A percentile compares a stretch with the other conserved stretches of the same genome.
phyloP scores from a whole-genome alignment of 2,888 invertebrate genomes.

The Seira ritae region DNA sequence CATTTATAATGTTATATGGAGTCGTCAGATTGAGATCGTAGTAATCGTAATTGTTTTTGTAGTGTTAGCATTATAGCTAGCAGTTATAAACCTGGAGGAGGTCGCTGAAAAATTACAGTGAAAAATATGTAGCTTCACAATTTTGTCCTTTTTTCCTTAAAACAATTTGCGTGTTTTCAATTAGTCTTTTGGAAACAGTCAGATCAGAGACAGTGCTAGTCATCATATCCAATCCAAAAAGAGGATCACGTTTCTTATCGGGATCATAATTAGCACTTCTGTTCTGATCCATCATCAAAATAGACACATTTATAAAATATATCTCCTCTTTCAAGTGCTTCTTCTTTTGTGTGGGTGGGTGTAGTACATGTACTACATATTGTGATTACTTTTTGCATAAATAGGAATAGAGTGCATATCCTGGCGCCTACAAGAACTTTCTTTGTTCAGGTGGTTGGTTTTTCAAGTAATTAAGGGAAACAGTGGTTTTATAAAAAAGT shows the following conservation, averaged over 20 bases:
- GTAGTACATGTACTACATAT: background rate
- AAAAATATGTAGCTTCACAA: background rate
- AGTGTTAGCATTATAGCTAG: background rate
- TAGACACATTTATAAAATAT: background rate
- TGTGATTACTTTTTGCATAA: background rate
- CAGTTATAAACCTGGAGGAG: background rate
- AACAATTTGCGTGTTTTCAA: constrained; percentile 36
- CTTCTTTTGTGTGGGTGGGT: background rate
- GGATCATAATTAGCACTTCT: constrained; percentile 46
- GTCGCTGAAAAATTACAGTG: background rate
- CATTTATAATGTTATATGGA: background rate
- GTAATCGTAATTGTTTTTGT: constrained; percentile 15
- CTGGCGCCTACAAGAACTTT: background rate
- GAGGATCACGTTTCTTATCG: background rate
- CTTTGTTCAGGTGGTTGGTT: constrained; percentile 2
- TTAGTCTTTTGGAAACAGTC: constrained; percentile 52
- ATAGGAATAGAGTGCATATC: background rate
- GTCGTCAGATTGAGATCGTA: background rate
- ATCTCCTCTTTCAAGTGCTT: background rate
- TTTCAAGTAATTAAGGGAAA: background rate
- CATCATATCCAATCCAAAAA: constrained; percentile 23
- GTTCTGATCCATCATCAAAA: constrained; percentile 1
- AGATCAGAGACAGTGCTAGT: constrained; percentile 52
- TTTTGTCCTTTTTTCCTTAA: constrained; percentile 13
- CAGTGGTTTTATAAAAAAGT: too few relatives aligned